Conservation (phyloP, 2,113 vertebrate species). For the Rhinopomastus cyanomelas region DNA sequence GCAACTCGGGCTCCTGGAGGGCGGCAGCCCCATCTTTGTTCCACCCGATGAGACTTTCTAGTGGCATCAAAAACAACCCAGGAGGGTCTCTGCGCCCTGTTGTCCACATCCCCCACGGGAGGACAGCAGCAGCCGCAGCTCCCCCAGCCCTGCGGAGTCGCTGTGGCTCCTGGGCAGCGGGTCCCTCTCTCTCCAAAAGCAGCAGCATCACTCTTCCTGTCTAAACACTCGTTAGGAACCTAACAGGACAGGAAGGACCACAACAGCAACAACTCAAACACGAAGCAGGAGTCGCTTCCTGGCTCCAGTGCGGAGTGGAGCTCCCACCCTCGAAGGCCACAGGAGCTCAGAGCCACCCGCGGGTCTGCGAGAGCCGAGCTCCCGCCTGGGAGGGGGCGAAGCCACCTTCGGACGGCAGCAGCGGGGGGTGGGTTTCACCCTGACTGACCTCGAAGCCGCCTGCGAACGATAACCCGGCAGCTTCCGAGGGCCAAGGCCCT, state of each 20-base stretch:
- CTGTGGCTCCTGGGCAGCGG: neutral
- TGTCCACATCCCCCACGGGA: neutral
- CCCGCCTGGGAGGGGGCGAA: neutral
- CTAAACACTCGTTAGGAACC: too few relatives aligned
- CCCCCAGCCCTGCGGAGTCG: neutral
- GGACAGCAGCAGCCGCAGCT: neutral
- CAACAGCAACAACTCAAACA: constrained; percentile 29
- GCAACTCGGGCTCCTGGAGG: neutral
- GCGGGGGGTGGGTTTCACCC: too few relatives aligned
- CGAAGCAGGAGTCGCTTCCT: neutral
- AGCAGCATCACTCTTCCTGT: constrained; percentile 49
- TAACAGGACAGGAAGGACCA: too few relatives aligned
- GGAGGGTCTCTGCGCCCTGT: neutral
- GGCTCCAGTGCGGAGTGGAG: constrained; percentile 4
- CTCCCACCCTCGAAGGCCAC: neutral
- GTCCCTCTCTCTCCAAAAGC: neutral
- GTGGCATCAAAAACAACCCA: neutral
- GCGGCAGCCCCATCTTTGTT: neutral
- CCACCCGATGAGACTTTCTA: neutral
- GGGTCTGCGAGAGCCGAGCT: neutral
- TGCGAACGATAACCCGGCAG: too few relatives aligned
- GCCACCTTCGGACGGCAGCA: too few relatives aligned
- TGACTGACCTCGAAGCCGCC: too few relatives aligned
- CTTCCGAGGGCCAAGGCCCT: too few relatives aligned
- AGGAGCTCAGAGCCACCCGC: neutral